Conservation (phyloP, 2,113 vertebrate species). For the Picathartes gymnocephalus region DNA sequence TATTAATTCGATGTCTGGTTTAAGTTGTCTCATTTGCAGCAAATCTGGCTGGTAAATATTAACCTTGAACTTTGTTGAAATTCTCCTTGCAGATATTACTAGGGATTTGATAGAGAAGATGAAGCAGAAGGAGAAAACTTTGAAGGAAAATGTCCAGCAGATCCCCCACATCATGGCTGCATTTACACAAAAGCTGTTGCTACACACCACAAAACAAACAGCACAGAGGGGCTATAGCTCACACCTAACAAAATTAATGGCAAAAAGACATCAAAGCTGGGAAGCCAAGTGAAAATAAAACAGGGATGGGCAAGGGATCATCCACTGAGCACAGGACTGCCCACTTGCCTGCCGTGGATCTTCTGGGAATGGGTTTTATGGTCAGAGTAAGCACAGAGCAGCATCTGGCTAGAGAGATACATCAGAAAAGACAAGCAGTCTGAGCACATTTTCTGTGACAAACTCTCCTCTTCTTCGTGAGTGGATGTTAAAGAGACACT, state of each 20-base stretch:
- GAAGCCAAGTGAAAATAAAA: background rate
- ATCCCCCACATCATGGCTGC: background rate
- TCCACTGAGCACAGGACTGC: background rate
- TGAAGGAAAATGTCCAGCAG: background rate
- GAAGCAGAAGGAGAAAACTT: slow-evolving; percentile 14
- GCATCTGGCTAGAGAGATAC: background rate
- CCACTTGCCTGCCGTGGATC: background rate
- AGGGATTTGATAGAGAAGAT: slow-evolving; percentile 1
- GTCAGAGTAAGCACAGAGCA: background rate
- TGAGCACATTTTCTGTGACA: background rate
- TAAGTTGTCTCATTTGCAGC: slow-evolving; percentile 60
- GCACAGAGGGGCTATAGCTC: background rate
- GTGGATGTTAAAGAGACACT: background rate
- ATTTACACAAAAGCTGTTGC: background rate
- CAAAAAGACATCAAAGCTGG: background rate
- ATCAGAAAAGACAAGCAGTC: background rate
- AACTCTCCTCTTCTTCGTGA: background rate
- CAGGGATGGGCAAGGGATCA: background rate
- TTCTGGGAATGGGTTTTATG: background rate
- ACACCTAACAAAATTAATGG: background rate
- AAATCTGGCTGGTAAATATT: slow-evolving; percentile 67
- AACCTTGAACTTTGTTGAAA: slow-evolving; percentile 65
- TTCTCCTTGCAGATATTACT: slow-evolving; percentile 57
- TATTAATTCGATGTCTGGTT: slow-evolving; percentile 54
- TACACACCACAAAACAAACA: background rate